Conservation (phyloP, 1,140 invertebrate genomes). For the Cherax destructor region DNA sequence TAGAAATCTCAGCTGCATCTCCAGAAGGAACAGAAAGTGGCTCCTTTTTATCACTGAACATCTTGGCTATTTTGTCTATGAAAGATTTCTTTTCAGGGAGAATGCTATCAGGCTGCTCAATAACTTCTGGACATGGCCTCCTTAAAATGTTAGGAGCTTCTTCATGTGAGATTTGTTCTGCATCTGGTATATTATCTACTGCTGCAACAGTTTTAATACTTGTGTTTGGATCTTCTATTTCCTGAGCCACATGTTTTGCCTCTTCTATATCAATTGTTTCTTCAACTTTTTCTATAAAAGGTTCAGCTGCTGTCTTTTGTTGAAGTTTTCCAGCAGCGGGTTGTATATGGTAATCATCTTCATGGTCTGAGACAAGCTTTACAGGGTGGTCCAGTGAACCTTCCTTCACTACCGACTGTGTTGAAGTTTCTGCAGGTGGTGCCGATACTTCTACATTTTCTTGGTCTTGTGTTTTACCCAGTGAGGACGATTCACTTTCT, state of each 20-base stretch:
- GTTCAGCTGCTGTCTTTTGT: background rate
- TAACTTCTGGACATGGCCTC: background rate
- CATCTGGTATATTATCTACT: background rate
- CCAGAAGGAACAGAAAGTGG: background rate
- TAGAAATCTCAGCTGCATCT: background rate
- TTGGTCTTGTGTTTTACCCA: background rate
- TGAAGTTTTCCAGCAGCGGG: background rate
- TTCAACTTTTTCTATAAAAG: background rate
- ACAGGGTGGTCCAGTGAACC: conserved; percentile 2
- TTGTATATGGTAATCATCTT: background rate
- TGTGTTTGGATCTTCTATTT: background rate
- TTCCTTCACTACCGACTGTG: conserved; percentile 1
- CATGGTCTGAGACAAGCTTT: background rate
- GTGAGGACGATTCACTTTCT: background rate
- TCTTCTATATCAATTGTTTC: background rate
- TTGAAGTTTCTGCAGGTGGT: background rate
- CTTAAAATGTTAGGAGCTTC: background rate
- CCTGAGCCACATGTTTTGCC: background rate
- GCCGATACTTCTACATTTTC: background rate
- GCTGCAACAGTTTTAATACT: background rate
- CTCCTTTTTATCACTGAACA: background rate
- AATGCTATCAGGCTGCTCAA: no score
- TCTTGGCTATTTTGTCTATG: background rate
- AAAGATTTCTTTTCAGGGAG: background rate
- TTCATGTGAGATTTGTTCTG: background rate